Evolutionary conservation across 2,113 vertebrate genomes (phyloP).

Genomic region (Poicephalus meyeri): DNA sequence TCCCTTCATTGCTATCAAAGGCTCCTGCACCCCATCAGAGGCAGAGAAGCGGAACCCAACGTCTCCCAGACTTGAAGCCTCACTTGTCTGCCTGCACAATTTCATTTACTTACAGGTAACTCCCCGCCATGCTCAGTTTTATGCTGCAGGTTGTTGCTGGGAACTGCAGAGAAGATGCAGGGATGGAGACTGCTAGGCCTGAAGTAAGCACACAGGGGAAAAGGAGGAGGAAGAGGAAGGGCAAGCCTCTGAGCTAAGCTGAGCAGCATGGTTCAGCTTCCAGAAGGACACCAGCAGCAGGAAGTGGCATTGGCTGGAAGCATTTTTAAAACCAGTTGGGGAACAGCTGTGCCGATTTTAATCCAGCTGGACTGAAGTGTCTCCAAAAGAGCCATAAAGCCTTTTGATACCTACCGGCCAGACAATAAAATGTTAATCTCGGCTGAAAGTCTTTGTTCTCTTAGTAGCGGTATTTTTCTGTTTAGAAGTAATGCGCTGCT

Average conservation of each 20-base stretch:
- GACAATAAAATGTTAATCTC: constrained; percentile 43
- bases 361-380: constrained; percentile 32
- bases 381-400: constrained; percentile 43
- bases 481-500: not conserved
- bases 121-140: not conserved
- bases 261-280: not conserved
- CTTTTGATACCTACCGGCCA: constrained; percentile 25
- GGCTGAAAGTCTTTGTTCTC: constrained; percentile 51
- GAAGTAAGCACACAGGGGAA: not conserved
- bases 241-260: not conserved
- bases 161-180: not conserved
- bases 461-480: not conserved
- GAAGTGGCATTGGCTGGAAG: constrained; percentile 28
- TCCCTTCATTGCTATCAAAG: not conserved
- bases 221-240: not conserved
- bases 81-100: not conserved
- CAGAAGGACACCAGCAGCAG: not conserved
- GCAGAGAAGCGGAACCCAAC: not conserved
- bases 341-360: constrained; percentile 58
- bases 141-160: not conserved
- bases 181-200: not conserved
- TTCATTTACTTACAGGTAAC: not conserved
- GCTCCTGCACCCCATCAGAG: not conserved
- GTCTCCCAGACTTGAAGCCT: not conserved
- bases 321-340: constrained; percentile 44